Base-by-base conservation (phyloP, 2,888 invertebrate genomes). In the Zeuzera pyrina region DNA sequence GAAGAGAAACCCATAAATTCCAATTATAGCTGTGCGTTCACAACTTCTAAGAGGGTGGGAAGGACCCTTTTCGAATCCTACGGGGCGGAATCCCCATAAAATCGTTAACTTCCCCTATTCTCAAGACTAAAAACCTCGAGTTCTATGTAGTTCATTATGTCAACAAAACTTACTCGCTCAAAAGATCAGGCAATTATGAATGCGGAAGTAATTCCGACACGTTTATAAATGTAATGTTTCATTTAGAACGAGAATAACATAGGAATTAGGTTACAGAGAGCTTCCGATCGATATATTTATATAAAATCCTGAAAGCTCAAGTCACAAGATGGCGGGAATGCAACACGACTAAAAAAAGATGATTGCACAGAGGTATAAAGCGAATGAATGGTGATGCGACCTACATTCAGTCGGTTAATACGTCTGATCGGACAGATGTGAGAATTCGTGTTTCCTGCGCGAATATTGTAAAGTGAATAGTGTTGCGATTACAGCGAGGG, bases 281-380 rank as follows among this genome's bases (percentile, higher is more conserved):
- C 67, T 70, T 66, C 58, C 65, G 76, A 79, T 78, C 79, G 70
- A 79, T 79, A 77, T 72, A 76, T 73, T 64, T 74, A 65, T 65
- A 71, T 62, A 49, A 69, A 73, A 72, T 71, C 70, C 77, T 76
- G 69, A 71, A 79, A 77, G 73, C 73, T 74, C 70, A 59, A 56
- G 56, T 48, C 56, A 77, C 79, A 83, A 79, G 72, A 81, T 81
- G 81, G 81, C 81, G 79, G 70, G 74, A 74, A 59, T 66, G 60
- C 52, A 71, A 72, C 54, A 58, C 69, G 48, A 35, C 65, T 40
- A 33, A 74, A 56, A 19, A 6, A 4, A 15, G 11, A 66, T 19
- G 12, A 45, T 56, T 55, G 45, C 52, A 44, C 43, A 50, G 52
- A 60, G 58, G 60, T 39, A 49, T 47, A 34, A 48, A 57, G 56